Evolutionary conservation across 2,113 vertebrate genomes (phyloP).

Genomic region (Dasypus novemcinctus): DNA sequence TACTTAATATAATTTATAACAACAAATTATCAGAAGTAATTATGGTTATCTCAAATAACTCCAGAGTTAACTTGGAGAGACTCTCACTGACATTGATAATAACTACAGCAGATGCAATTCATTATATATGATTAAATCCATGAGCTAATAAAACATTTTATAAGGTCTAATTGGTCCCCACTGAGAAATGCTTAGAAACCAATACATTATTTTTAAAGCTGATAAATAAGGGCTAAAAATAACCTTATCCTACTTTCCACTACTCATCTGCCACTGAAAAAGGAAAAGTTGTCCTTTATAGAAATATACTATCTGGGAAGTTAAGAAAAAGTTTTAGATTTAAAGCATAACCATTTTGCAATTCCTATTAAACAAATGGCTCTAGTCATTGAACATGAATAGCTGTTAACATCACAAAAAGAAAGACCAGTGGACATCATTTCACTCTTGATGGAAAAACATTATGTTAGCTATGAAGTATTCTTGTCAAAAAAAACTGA

Average conservation of each 20-base stretch:
- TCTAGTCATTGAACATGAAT: constrained; percentile 13
- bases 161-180: neutral
- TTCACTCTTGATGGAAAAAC: neutral
- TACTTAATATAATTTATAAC: too few species aligned
- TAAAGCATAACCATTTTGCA: neutral
- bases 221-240: neutral
- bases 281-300: neutral
- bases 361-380: neutral
- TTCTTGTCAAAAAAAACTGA: constrained; percentile 7
- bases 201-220: neutral
- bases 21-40: too few species aligned
- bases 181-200: neutral
- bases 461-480: neutral
- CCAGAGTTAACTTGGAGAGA: neutral
- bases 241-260: neutral
- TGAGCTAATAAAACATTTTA: neutral
- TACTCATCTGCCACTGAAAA: neutral
- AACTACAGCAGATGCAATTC: neutral
- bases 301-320: neutral
- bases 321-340: constrained; percentile 17
- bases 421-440: neutral
- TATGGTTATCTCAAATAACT: too few species aligned
- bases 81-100: neutral
- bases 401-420: neutral
- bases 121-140: neutral